A percentile compares a stretch with the other conserved stretches of the same genome.
Conservation (phyloP, 2,797 vertebrate species). For the Moxostoma hubbsi region DNA sequence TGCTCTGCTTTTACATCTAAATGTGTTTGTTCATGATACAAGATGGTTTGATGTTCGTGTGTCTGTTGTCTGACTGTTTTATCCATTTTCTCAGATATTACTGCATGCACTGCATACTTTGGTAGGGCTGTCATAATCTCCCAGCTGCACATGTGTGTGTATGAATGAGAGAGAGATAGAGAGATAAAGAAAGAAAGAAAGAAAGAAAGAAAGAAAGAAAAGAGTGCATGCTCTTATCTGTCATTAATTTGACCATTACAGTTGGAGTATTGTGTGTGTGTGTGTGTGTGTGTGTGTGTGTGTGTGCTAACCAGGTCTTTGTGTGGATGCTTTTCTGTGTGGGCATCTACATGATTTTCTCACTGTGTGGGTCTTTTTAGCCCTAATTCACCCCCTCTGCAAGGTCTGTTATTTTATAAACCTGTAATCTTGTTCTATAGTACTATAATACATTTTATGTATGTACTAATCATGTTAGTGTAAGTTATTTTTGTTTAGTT, state of each 20-base stretch:
- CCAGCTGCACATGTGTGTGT: slow-evolving; percentile 7
- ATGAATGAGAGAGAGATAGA: background rate
- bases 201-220: no score
- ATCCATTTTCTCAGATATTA: background rate
- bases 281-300: slow-evolving; percentile 6
- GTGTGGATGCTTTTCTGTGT: background rate
- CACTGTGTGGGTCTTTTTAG: background rate
- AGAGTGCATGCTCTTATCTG: background rate
- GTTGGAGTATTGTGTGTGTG: background rate
- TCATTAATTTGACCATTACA: slow-evolving; percentile 4
- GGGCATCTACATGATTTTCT: background rate
- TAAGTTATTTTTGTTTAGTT: no score
- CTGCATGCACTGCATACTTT: background rate
- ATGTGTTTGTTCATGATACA: background rate
- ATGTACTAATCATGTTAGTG: no score
- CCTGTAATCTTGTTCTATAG: slow-evolving; percentile 1
- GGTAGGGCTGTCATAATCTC: background rate
- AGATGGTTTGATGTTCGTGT: background rate
- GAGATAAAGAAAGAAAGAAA: background rate
- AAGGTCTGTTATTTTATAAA: slow-evolving; percentile 15
- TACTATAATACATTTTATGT: background rate
- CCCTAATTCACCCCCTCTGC: background rate
- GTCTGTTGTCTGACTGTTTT: slow-evolving; percentile 22
- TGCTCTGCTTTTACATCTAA: slow-evolving; percentile 10
- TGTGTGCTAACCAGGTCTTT: background rate